These are phyloP conservation scores for Paraplagusia blochii DNA, from an alignment of 2,113 vertebrate species.

Conservation along the genomic window DNA sequence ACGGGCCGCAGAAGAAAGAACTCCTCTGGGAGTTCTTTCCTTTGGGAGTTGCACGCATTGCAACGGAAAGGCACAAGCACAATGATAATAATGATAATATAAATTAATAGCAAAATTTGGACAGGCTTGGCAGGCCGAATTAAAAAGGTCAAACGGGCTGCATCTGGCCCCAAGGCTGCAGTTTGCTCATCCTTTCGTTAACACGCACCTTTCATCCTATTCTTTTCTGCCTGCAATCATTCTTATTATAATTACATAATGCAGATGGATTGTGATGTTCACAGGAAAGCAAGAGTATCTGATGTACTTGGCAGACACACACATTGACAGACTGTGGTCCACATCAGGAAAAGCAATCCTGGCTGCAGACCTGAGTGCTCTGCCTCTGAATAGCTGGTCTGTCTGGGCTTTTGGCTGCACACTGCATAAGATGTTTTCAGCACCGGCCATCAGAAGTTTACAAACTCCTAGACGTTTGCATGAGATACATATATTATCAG, in stretches of 20 bases:
- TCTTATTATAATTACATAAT: not conserved
- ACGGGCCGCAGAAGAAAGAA: too few relatives aligned
- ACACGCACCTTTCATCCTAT: too few relatives aligned
- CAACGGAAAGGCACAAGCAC: too few relatives aligned
- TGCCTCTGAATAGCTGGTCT: slow-evolving; percentile 49
- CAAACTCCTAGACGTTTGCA: slow-evolving; percentile 51
- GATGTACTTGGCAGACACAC: slow-evolving; percentile 10
- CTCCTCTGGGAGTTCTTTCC: too few relatives aligned
- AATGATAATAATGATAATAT: too few relatives aligned
- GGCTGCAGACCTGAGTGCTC: not conserved
- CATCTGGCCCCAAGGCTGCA: too few relatives aligned
- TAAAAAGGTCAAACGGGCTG: too few relatives aligned
- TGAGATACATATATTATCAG: slow-evolving; percentile 28
- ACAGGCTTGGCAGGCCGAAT: too few relatives aligned
- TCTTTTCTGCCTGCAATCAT: not conserved
- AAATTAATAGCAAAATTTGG: too few relatives aligned
- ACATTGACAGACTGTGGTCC: slow-evolving; percentile 10
- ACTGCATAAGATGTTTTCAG: slow-evolving; percentile 56
- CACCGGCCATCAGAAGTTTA: slow-evolving; percentile 39
- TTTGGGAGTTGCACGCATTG: too few relatives aligned
- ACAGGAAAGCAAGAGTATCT: slow-evolving; percentile 24
- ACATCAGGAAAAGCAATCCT: slow-evolving; percentile 12
- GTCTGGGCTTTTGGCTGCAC: slow-evolving; percentile 53
- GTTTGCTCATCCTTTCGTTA: too few relatives aligned
- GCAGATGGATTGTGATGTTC: slow-evolving; percentile 1